phyloP scores from a whole-genome alignment of 2,797 vertebrate genomes.

The Muraenolepis orangiensis region DNA sequence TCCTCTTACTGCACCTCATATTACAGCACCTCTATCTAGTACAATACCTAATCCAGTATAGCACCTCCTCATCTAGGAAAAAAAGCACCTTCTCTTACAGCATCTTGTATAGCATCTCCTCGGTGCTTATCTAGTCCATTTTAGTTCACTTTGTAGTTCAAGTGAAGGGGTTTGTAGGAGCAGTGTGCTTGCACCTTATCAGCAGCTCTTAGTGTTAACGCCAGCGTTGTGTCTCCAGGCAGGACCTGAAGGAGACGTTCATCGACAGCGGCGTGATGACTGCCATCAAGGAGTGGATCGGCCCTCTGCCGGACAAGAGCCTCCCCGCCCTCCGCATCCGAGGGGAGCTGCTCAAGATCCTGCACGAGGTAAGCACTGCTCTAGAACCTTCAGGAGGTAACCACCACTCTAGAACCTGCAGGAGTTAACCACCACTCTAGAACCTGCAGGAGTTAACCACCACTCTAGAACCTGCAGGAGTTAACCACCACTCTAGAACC shows the following conservation, averaged over 20 bases:
- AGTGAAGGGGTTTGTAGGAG: background rate
- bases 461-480: constrained; percentile 20
- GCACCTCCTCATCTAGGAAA: too few species aligned
- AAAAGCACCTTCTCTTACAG: too few species aligned
- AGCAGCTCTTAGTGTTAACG: background rate
- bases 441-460: constrained; percentile 89
- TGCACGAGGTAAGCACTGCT: constrained; percentile 86
- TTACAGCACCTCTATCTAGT: too few species aligned
- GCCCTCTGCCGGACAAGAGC: constrained; percentile 92
- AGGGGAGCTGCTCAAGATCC: constrained; percentile 90
- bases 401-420: background rate
- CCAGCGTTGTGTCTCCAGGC: constrained; percentile 69
- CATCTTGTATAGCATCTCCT: background rate
- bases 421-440: constrained; percentile 70
- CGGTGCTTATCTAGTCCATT: too few species aligned
- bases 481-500: constrained; percentile 79
- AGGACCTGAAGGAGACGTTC: constrained; percentile 97
- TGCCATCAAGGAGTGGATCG: constrained; percentile 99
- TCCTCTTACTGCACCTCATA: too few species aligned
- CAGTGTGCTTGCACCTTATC: background rate
- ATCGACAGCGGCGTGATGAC: constrained; percentile 98
- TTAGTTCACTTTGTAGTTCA: too few species aligned
- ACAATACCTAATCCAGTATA: too few species aligned
- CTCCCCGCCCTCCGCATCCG: constrained; percentile 91
- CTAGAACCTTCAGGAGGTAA: background rate